Base-by-base conservation (phyloP, 2,113 vertebrate species). In the Solea solea region DNA sequence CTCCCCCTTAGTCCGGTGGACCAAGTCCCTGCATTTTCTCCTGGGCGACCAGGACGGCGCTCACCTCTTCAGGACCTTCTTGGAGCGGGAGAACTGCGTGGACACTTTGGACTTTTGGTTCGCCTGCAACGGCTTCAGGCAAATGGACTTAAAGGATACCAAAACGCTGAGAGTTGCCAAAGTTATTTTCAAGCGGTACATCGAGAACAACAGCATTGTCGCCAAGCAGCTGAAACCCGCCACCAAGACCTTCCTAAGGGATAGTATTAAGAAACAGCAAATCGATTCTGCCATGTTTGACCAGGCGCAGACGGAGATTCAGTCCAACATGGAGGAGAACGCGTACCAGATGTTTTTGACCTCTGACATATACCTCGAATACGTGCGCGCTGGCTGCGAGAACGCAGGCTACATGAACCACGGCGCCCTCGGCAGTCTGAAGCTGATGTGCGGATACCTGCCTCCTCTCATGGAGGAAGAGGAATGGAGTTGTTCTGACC, bases 41-140 rank as follows among this genome's bases (percentile, higher is more conserved):
- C 73, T 99, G 86, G 97, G 96, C 1, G 98, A 99, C 91, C 97
- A 95, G 82, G 98, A 99, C 82, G 97, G 98, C 42, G 96, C 98
- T 74, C 96, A 97, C 67, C 97, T 99, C 70, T 99, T 99, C 85
- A 94, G 96, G 93, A 97, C 94, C 86, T 99, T 98, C 77, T 78
- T 99, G 94, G 97, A 98, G 89, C 94, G 95, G 88, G 96, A 98
- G 86, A 96, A 96, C 86, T 97, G 96, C 59, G 97, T 97, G 91
- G 98, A 99, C 94, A 95, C 96, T 25, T 91, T 99, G 90, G 98
- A 99, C 92, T 99, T 99, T 86, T 99, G 98, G 97, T 99, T 99
- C 74, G 98, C 98, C 88, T 99, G 98, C 91, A 99, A 98, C 70
- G 98, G 97, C 25, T 99, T 98, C 95, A 93, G 98, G 90, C 96